Percentiles rank a stretch among this genome's conserved stretches.
phyloP scores from a whole-genome alignment of 2,113 vertebrate genomes.

The Athene cunicularia region DNA sequence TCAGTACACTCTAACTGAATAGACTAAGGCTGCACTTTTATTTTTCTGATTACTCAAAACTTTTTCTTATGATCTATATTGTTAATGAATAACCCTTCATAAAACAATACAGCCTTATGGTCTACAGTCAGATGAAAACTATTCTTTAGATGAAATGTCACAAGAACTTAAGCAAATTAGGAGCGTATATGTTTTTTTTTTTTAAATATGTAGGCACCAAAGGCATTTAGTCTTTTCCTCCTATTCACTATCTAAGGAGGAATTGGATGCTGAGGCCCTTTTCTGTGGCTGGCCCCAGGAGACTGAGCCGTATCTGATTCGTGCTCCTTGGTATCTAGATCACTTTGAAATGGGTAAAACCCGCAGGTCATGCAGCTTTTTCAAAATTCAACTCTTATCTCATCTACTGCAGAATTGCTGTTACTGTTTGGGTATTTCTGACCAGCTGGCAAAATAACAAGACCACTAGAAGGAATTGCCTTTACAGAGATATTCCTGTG shows the following conservation, averaged over 20 bases:
- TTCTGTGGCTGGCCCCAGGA: neutral
- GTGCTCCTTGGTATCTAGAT: neutral
- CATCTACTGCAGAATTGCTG: neutral
- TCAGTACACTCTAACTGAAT: slow-evolving; percentile 27
- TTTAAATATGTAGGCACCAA: neutral
- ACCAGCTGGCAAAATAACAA: neutral
- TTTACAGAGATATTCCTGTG: neutral
- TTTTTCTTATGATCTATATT: neutral
- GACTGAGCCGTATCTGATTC: neutral
- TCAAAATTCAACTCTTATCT: neutral
- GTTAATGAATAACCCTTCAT: slow-evolving; percentile 5
- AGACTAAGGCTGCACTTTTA: slow-evolving; percentile 28
- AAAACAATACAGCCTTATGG: neutral
- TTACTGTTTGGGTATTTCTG: neutral
- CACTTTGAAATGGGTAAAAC: neutral
- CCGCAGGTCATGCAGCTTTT: neutral
- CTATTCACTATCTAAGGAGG: neutral
- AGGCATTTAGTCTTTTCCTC: neutral
- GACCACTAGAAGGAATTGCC: neutral
- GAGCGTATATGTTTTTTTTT: neutral
- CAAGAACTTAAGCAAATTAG: slow-evolving; percentile 1
- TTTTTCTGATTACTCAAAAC: slow-evolving; percentile 6
- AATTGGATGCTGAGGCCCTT: neutral
- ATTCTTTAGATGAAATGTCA: neutral
- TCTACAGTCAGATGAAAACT: neutral